phyloP scores from a whole-genome alignment of 2,113 vertebrate species.

The Ochotona princeps region DNA sequence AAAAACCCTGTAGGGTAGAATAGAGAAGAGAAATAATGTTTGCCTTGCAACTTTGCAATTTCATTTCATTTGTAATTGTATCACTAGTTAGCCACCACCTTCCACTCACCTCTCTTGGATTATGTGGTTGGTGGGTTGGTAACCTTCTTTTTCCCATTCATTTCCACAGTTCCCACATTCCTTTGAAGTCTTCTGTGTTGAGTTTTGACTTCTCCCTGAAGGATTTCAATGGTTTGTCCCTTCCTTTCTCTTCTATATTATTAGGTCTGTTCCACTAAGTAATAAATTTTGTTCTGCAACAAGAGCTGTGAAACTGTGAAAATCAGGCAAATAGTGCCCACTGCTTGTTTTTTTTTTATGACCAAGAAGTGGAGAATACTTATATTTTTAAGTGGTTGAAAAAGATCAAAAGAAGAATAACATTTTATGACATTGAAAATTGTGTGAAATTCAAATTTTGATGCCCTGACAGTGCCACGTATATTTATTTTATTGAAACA shows the following conservation, averaged over 20 bases:
- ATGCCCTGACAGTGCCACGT: background rate
- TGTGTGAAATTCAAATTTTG: background rate
- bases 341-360: background rate
- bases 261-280: background rate
- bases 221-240: background rate
- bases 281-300: background rate
- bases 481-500: slow-evolving; percentile 44
- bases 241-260: background rate
- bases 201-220: background rate
- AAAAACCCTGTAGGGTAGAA: background rate
- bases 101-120: background rate
- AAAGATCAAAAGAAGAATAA: background rate
- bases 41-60: background rate
- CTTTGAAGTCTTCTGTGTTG: background rate
- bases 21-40: background rate
- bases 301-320: background rate
- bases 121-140: background rate
- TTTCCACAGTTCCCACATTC: background rate
- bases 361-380: background rate
- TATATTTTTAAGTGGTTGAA: background rate
- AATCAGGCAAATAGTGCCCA: background rate
- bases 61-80: too few species aligned
- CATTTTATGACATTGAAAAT: slow-evolving; percentile 1
- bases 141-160: background rate
- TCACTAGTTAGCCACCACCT: background rate